A percentile compares a stretch with the other conserved stretches of the same genome.
Evolutionary conservation across 2,888 invertebrate species (phyloP).

Genomic region (Eulithis testata): DNA sequence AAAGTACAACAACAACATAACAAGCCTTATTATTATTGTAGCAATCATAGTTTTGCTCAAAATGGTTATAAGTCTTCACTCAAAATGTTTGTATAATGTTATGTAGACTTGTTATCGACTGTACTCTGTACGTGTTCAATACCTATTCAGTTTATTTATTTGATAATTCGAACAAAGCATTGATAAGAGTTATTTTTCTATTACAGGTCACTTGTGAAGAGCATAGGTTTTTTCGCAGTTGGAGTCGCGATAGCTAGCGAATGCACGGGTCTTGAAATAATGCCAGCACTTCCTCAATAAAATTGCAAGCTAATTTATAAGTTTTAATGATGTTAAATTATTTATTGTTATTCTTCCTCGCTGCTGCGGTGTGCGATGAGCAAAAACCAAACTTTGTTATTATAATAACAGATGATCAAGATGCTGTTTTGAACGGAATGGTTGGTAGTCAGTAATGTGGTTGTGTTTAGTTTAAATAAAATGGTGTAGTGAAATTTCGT

Average conservation of each 20-base stretch:
- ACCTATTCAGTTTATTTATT: conserved; percentile 26
- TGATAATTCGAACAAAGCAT: conserved; percentile 16
- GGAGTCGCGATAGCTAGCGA: conserved; percentile 92
- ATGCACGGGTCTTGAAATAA: conserved; percentile 89
- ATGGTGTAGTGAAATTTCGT: conserved; percentile 55
- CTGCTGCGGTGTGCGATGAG: conserved; percentile 50
- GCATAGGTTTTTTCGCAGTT: conserved; percentile 90
- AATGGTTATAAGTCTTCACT: too few relatives aligned
- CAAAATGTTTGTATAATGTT: too few relatives aligned
- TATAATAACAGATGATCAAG: conserved; percentile 94
- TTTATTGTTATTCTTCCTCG: conserved; percentile 63
- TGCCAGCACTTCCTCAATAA: conserved; percentile 85
- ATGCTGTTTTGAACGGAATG: conserved; percentile 90
- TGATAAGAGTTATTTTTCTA: conserved; percentile 53
- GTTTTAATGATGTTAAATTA: conserved; percentile 69
- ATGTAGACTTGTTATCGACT: background rate
- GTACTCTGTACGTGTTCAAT: background rate
- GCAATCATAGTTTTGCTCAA: too few relatives aligned
- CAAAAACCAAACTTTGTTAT: conserved; percentile 89
- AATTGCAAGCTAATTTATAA: conserved; percentile 43
- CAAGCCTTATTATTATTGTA: too few relatives aligned
- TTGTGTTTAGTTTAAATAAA: conserved; percentile 52
- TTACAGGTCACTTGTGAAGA: conserved; percentile 92
- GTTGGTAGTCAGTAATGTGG: conserved; percentile 64
- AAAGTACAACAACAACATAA: too few relatives aligned